A percentile compares a stretch with the other conserved stretches of the same genome.
Conservation (phyloP, 2,113 vertebrate species). For the Chroicocephalus ridibundus region DNA sequence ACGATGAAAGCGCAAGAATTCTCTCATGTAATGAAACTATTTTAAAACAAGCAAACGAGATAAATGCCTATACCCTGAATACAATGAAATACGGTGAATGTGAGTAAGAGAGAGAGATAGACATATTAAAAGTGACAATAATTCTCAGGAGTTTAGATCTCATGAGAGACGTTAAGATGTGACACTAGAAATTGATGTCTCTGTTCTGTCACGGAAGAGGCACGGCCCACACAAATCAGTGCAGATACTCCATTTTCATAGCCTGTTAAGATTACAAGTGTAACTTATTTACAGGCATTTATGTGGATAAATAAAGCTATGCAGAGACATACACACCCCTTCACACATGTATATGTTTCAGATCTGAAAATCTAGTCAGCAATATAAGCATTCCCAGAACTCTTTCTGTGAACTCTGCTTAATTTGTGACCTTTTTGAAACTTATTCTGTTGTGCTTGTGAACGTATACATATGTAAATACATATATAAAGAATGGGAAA, state of each 20-base stretch:
- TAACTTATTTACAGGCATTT: not conserved
- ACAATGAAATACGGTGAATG: not conserved
- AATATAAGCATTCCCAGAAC: not conserved
- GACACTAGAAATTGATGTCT: not conserved
- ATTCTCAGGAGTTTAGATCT: not conserved
- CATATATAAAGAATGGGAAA: not conserved
- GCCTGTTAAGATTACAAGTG: not conserved
- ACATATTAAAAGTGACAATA: not conserved
- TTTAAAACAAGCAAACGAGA: not conserved
- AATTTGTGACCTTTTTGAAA: not conserved
- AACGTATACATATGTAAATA: not conserved
- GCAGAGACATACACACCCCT: not conserved
- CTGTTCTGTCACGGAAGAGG: not conserved
- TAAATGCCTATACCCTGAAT: not conserved
- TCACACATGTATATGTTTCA: not conserved
- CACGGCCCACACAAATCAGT: not conserved
- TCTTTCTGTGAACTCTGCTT: not conserved
- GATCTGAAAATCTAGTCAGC: not conserved
- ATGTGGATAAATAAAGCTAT: not conserved
- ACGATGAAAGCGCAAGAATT: not conserved
- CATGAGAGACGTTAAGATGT: not conserved
- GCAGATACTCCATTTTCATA: not conserved
- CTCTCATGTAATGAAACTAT: not conserved
- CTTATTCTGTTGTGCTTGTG: not conserved
- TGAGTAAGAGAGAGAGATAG: not conserved